A percentile compares a stretch with the other conserved stretches of the same genome.
These are phyloP conservation scores for Meganola albula DNA, from an alignment of 2,888 invertebrate species.

Conservation along the genomic window DNA sequence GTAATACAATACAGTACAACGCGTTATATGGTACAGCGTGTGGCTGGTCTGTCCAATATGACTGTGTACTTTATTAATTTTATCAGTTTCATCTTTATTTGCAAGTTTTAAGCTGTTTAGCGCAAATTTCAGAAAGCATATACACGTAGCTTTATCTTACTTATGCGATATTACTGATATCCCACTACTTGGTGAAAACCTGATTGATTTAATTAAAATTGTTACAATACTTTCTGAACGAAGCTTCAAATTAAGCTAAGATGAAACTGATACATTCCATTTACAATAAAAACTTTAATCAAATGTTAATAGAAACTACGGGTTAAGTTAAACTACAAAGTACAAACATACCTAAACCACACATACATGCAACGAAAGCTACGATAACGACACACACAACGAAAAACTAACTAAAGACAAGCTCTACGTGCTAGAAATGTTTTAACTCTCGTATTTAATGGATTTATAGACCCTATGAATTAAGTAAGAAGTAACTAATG, in stretches of 20 bases:
- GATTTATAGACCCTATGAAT: conserved; percentile 38
- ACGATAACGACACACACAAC: conserved; percentile 40
- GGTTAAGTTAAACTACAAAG: conserved; percentile 29
- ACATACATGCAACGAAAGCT: conserved; percentile 57
- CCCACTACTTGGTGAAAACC: too few species aligned
- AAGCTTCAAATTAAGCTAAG: conserved; percentile 31
- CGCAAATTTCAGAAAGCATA: conserved; percentile 14
- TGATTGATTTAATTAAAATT: too few species aligned
- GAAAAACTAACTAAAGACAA: conserved; percentile 51
- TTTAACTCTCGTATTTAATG: conserved; percentile 34
- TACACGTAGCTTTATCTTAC: not conserved
- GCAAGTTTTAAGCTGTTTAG: conserved; percentile 21
- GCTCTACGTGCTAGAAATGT: conserved; percentile 49
- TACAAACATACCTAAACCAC: conserved; percentile 45
- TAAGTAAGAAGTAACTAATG: conserved; percentile 42
- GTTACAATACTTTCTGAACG: conserved; percentile 15
- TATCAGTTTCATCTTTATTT: conserved; percentile 31
- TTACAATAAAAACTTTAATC: conserved; percentile 29
- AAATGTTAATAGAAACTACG: conserved; percentile 27
- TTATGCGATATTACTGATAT: too few species aligned
- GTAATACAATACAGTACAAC: conserved; percentile 60
- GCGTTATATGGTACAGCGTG: conserved; percentile 54
- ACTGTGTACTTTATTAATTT: conserved; percentile 20
- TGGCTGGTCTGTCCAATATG: conserved; percentile 37
- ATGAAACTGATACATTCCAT: conserved; percentile 47